Percentiles rank a stretch among this genome's conserved stretches.
These are phyloP conservation scores for Sturmia bella DNA, from an alignment of 2,888 invertebrate species.

Conservation along the genomic window DNA sequence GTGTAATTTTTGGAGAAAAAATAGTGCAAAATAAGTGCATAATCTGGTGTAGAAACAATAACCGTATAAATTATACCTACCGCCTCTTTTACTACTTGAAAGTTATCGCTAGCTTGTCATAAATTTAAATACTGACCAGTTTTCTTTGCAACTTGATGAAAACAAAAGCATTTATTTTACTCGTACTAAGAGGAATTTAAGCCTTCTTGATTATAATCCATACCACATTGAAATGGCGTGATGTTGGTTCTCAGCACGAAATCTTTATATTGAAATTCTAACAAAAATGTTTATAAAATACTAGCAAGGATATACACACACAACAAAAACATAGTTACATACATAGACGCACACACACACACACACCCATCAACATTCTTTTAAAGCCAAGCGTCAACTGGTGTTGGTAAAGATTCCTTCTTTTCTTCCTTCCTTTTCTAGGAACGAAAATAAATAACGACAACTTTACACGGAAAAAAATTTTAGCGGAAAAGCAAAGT, in stretches of 20 bases:
- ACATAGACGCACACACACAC: background rate
- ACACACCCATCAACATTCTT: background rate
- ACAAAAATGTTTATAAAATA: conserved; percentile 34
- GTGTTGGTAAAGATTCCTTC: conserved; percentile 1
- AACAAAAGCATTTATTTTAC: background rate
- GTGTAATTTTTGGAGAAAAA: no score
- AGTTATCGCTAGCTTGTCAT: background rate
- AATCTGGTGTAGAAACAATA: no score
- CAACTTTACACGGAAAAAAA: background rate
- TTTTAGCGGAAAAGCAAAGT: no score
- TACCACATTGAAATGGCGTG: conserved; percentile 45
- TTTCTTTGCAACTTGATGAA: conserved; percentile 1
- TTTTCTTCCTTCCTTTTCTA: no score
- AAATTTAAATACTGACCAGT: conserved; percentile 11
- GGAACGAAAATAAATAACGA: background rate
- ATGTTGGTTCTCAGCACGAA: conserved; percentile 44
- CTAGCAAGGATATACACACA: conserved; percentile 20
- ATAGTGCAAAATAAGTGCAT: no score
- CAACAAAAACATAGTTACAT: no score
- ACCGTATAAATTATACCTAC: no score
- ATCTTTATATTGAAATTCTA: conserved; percentile 45
- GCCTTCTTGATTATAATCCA: conserved; percentile 20
- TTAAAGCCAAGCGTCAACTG: background rate
- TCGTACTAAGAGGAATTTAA: background rate
- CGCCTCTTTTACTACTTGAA: no score